phyloP scores from a whole-genome alignment of 1,140 invertebrate species.

The Zaprionus davidi region DNA sequence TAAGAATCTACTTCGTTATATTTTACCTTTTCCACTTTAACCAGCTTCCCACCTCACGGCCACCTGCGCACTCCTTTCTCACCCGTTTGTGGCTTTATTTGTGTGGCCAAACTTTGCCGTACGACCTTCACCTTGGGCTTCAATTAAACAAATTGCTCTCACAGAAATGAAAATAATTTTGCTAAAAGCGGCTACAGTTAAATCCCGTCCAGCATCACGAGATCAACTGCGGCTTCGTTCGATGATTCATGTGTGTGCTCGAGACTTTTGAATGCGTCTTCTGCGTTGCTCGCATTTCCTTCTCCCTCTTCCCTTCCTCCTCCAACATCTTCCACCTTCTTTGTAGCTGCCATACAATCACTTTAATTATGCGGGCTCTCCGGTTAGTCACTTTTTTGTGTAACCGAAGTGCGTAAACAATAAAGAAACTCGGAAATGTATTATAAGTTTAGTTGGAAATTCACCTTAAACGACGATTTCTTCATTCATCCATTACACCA shows the following conservation, averaged over 20 bases:
- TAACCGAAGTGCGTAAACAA: background rate
- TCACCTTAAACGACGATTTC: background rate
- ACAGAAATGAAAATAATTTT: constrained; percentile 69
- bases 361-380: constrained; percentile 17
- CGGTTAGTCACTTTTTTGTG: constrained; percentile 19
- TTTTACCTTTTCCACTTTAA: constrained; percentile 13
- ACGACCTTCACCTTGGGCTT: constrained; percentile 77
- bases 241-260: constrained; percentile 56
- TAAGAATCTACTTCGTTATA: constrained; percentile 48
- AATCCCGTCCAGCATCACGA: constrained; percentile 5
- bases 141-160: constrained; percentile 76
- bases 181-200: constrained; percentile 34
- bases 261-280: constrained; percentile 11
- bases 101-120: constrained; percentile 40
- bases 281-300: background rate
- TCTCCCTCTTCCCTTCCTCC: background rate
- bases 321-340: background rate
- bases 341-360: constrained; percentile 30
- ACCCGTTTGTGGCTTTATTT: constrained; percentile 35
- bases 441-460: background rate
- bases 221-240: constrained; percentile 40
- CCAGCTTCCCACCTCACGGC: background rate
- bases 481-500: background rate
- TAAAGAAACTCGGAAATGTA: background rate
- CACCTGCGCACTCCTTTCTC: background rate